Percentiles rank a stretch among this genome's conserved stretches.
Evolutionary conservation across 2,797 vertebrate species (phyloP).

Genomic region (Chiloscyllium punctatum): DNA sequence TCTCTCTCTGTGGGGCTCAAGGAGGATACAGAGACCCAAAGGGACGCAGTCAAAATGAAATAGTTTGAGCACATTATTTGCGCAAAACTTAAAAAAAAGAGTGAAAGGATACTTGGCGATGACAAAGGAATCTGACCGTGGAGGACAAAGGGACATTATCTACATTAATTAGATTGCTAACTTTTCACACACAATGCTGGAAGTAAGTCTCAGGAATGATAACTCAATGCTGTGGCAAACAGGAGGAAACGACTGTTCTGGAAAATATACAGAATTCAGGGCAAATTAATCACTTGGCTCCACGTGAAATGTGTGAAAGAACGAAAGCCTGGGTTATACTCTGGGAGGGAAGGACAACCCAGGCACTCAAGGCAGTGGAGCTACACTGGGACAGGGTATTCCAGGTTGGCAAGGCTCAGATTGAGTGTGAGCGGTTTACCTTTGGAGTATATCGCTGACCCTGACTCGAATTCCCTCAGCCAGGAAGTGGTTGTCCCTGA

Average conservation of each 20-base stretch:
- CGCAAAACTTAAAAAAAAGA: neutral
- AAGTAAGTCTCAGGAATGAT: neutral
- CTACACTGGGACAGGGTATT: neutral
- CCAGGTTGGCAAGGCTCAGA: neutral
- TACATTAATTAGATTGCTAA: neutral
- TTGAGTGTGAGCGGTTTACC: conserved; percentile 49
- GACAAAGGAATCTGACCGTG: neutral
- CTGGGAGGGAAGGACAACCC: neutral
- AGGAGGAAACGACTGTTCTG: neutral
- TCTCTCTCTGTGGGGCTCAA: neutral
- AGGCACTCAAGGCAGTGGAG: neutral
- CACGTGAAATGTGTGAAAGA: neutral
- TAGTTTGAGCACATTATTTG: neutral
- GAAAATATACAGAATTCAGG: neutral
- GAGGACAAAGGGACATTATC: neutral
- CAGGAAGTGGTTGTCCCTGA: conserved; percentile 66
- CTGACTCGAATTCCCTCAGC: conserved; percentile 65
- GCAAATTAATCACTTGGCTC: neutral
- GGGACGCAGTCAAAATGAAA: neutral
- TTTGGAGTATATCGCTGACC: conserved; percentile 62
- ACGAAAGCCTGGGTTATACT: neutral
- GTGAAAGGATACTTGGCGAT: neutral
- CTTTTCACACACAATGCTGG: neutral
- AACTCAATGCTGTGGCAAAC: neutral
- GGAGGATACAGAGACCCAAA: neutral